Evolutionary conservation across 2,888 invertebrate genomes (phyloP), one percentile per base, ranked within the genome.

Genomic region (Polymixis flavicincta): DNA sequence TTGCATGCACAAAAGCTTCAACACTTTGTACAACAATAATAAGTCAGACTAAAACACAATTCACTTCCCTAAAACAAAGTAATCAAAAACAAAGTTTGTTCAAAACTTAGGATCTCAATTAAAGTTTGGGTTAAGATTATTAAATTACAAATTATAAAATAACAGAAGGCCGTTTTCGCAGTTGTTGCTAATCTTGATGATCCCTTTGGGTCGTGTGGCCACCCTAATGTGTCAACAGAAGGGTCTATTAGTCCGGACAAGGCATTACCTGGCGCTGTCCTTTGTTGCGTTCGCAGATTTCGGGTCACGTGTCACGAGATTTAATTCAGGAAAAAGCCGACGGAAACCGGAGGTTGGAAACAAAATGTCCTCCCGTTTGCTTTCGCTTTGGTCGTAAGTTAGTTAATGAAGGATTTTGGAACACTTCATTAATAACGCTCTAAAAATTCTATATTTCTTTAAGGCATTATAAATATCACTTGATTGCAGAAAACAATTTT

Each of bases 121-220:
- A 66, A 76, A 82, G 48, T 76, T 85, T 76, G 28, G 42, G 60
- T 65, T 69, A 75, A 84, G 75, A 70, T 83, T 64, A 74, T 84
- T 74, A 66, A 73, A 81, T 77, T 72, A 61, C 52, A 82, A 78
- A 83, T 80, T 84, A 84, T 80, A 76, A 77, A 86, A 80, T 74
- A 80, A 79, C 71, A 82, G 54, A 54, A n/a, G 71, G 42, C 25
- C 54, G 42, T 42, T 70, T 52, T 65, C 48, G 13, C 74, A 84
- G 73, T 77, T 76, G 66, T 86, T 84, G 84, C 52, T 90, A 91
- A 92, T 91, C 91, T 87, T 75, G 72, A 74, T 90, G 88, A 91
- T 89, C 91, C 90, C 64, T 74, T 71, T 50, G 74, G 77, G 68
- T 83, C 87, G 89, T 87, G 90, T 88, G 79, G 76, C 59, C 77